Base-by-base conservation (phyloP, 2,113 vertebrate genomes). In the Gambusia affinis region DNA sequence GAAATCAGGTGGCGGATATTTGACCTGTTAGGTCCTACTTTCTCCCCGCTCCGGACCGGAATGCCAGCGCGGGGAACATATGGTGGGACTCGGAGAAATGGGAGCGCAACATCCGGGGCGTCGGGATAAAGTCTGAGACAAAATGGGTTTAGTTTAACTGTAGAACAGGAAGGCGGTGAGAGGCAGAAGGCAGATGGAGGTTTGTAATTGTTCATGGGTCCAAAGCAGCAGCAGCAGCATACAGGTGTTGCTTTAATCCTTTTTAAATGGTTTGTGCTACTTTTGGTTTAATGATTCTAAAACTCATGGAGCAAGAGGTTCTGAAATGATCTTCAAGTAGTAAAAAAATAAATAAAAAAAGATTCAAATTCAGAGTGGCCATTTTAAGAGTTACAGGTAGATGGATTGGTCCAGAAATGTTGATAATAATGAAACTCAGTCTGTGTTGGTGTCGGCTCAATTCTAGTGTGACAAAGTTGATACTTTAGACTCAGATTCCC, bases 71-170 rank as follows among this genome's bases (percentile, higher is more conserved):
- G 44, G 39, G 37, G 2, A 82, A 71, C 76, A 82, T 60, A 64
- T 76, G 81, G 73, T 1, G 63, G 37, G 35, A 44, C 33, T 37
- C 3, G 47, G 67, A 60, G 39, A 51, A 22, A 73, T 31, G 70
- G 27, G 17, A 47, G 57, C 24, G 80, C 61, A 84, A 80, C 87
- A 87, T 85, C 82, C 82, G 82, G 67, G 74, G 44, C 76, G 57
- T 4, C 1, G 17, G 66, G 44, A 51, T 60, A 3, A 76, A 78
- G 64, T 69, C 73, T 30, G 64, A 61, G 69, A 71, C 70, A 22
- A 64, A 78, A 73, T 57, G 44, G 78, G 22, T 85, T 75, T 70
- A 67, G 75, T 79, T 61, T 72, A 33, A 72, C 31, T 60, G 62
- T 64, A 63, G 42, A 54, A 54, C 67, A 3, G 62, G 67, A 47